Evolutionary conservation across 2,113 vertebrate genomes (phyloP), one percentile per base, ranked within the genome.

Genomic region (Aldabrachelys gigantea): DNA sequence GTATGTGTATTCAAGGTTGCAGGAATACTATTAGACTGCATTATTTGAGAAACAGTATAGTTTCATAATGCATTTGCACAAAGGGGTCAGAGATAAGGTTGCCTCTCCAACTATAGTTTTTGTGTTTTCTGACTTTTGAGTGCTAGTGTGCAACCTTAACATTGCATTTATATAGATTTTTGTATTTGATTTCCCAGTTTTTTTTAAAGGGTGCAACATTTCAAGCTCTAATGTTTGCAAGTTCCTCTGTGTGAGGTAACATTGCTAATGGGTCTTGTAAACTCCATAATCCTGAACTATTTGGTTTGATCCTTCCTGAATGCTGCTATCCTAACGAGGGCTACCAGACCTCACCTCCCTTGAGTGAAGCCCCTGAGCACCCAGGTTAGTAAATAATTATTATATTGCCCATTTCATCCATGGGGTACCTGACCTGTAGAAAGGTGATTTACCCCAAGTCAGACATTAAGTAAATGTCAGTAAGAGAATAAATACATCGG

Each of bases 391-490:
- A 96, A 89, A 94, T 95, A 59, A 16, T n/a, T 65, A 65, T 65
- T 65, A 35, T 65, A 78, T 19, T 49, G 89, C 95, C 87, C 72
- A 59, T 95, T 97, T 94, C 78, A 88, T 79, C 38, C 49, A 4
- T 22, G 24, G 62, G 31, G 31, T 9, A 65, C 62, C 62, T 94
- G 93, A 95, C 89, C 94, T 54, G 50, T 84, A 52, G 62, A 95
- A 94, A 93, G 41, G 69, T 95, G 95, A 76, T 93, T 87, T 94
- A 54, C 90, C 69, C 69, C 89, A 93, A 94, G 82, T 52, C 56
- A 31, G 80, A 75, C 57, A 69, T 53, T 75, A 95, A 92, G 84
- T 90, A 87, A 91, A 31, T 76, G 85, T 90, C 82, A 90, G 65
- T 35, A 89, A 44, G 8, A 54, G 56, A 93, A 94, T 82, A 93